Evolutionary conservation across 2,888 invertebrate species (phyloP).

Genomic region (Aspidapion aeneum): DNA sequence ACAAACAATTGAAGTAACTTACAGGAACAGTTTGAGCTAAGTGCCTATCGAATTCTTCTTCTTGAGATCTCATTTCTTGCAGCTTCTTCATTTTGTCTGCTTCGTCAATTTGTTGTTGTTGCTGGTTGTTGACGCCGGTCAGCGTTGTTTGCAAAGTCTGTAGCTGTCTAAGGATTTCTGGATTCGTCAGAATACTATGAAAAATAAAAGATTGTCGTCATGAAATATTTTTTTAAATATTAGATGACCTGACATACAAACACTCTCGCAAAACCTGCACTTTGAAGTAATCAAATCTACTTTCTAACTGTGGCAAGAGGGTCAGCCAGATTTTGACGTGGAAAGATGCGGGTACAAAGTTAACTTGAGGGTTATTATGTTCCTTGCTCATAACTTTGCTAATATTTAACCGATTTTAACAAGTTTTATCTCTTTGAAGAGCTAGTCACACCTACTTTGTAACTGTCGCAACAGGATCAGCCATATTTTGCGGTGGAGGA

Average conservation of each 20-base stretch:
- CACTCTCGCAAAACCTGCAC: neutral
- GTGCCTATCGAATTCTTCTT: conserved; percentile 73
- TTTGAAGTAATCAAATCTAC: neutral
- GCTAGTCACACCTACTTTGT: conserved; percentile 28
- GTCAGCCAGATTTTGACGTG: too few relatives aligned
- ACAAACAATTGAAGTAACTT: too few relatives aligned
- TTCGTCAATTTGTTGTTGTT: conserved; percentile 53
- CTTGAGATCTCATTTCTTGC: conserved; percentile 68
- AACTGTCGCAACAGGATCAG: conserved; percentile 34
- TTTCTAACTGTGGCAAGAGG: too few relatives aligned
- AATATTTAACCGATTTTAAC: too few relatives aligned
- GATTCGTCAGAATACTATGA: conserved; percentile 71
- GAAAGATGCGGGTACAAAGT: too few relatives aligned
- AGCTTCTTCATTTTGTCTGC: conserved; percentile 65
- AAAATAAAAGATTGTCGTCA: conserved; percentile 5
- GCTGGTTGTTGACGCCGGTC: conserved; percentile 45
- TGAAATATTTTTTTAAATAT: too few relatives aligned
- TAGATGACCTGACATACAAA: neutral
- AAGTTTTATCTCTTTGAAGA: too few relatives aligned
- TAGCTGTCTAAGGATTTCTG: conserved; percentile 84
- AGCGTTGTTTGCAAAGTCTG: conserved; percentile 61
- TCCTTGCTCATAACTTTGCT: too few relatives aligned
- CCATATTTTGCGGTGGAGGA: conserved; percentile 31
- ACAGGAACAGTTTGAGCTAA: conserved; percentile 71
- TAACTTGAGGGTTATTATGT: too few relatives aligned